phyloP scores from a whole-genome alignment of 2,888 invertebrate genomes.

The Silvanus unidentatus region DNA sequence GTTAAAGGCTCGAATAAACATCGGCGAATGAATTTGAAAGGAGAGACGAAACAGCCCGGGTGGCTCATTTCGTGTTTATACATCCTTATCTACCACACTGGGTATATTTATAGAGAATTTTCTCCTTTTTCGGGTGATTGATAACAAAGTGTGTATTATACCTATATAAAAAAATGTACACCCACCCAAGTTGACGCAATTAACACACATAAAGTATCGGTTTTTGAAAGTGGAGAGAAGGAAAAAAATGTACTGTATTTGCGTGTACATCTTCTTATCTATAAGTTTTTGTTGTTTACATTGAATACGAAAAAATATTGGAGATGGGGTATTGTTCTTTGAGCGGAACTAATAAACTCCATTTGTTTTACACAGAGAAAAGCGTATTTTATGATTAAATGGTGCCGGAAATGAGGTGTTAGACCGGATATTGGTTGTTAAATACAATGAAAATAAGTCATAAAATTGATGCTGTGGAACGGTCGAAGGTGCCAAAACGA shows the following conservation, averaged over 20 bases:
- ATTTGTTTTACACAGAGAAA: neutral
- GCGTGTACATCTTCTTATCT: too few relatives aligned
- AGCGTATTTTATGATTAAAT: too few relatives aligned
- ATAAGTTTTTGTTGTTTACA: too few relatives aligned
- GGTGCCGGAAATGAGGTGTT: conserved; percentile 13
- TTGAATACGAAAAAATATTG: neutral
- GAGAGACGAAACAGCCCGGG: too few relatives aligned
- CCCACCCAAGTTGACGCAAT: conserved; percentile 1
- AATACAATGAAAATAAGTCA: conserved; percentile 8
- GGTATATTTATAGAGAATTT: neutral
- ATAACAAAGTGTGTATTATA: neutral
- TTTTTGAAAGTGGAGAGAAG: conserved; percentile 2
- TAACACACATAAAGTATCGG: neutral
- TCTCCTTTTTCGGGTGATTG: neutral
- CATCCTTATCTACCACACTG: too few relatives aligned
- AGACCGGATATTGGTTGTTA: conserved; percentile 10
- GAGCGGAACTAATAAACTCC: conserved; percentile 17
- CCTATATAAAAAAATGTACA: neutral
- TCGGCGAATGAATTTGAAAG: too few relatives aligned
- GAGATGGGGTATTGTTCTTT: conserved; percentile 6
- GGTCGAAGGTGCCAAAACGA: conserved; percentile 7
- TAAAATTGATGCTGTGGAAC: conserved; percentile 6
- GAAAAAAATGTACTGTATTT: conserved; percentile 1
- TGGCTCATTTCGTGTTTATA: neutral
- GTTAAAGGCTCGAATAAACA: too few relatives aligned